A percentile compares a stretch with the other conserved stretches of the same genome.
Evolutionary conservation across 2,797 vertebrate genomes (phyloP).

Genomic region (Harpagifer antarcticus): DNA sequence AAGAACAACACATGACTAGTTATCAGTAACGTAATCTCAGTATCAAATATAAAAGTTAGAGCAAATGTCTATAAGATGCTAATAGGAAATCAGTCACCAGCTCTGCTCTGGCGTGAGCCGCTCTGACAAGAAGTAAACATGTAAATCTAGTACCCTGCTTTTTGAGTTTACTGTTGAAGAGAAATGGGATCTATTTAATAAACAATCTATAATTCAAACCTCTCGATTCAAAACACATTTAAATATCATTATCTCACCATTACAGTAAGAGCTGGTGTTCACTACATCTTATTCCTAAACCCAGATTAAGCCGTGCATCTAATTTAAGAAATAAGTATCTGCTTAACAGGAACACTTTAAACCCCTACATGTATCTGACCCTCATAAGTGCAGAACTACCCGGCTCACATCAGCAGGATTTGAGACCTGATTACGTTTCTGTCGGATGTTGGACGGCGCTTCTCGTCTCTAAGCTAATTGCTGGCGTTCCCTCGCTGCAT

Average conservation of each 20-base stretch:
- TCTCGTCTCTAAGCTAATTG: constrained; percentile 37
- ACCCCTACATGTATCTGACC: not conserved
- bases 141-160: not conserved
- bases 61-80: too few relatives aligned
- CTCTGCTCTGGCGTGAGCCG: too few relatives aligned
- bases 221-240: not conserved
- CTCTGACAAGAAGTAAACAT: too few relatives aligned
- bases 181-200: too few relatives aligned
- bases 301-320: too few relatives aligned
- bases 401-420: not conserved
- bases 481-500: constrained; percentile 21
- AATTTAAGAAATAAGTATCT: not conserved
- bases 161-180: too few relatives aligned
- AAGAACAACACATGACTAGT: too few relatives aligned
- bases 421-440: constrained; percentile 9
- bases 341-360: not conserved
- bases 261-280: not conserved
- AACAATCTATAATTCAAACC: too few relatives aligned
- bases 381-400: not conserved
- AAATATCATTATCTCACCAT: not conserved
- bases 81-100: too few relatives aligned
- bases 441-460: not conserved
- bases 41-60: too few relatives aligned
- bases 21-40: too few relatives aligned
- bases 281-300: not conserved